These are phyloP conservation scores for Xestoiulus laeticollis DNA, from an alignment of 2,888 invertebrate genomes.

Conservation along the genomic window DNA sequence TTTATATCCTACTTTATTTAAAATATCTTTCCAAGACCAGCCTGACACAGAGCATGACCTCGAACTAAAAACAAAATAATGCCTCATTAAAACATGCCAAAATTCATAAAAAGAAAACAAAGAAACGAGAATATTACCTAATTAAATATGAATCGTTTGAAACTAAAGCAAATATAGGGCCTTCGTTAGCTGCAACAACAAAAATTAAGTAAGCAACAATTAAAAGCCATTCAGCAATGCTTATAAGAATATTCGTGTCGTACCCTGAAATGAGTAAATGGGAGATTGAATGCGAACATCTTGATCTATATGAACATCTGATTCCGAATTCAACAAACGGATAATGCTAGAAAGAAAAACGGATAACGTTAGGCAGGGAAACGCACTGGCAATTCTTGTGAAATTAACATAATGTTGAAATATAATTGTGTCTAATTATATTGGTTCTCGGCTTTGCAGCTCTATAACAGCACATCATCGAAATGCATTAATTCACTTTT, in stretches of 20 bases:
- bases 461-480: too few relatives aligned
- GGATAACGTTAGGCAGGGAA: too few relatives aligned
- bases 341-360: not conserved
- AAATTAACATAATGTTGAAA: too few relatives aligned
- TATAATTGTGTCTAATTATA: not conserved
- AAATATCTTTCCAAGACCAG: constrained; percentile 78
- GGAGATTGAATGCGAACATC: constrained; percentile 11
- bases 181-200: constrained; percentile 64
- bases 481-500: not conserved
- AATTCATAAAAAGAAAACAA: not conserved
- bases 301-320: constrained; percentile 14
- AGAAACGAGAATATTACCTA: constrained; percentile 16
- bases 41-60: constrained; percentile 79
- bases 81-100: not conserved
- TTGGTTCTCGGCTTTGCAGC: too few relatives aligned
- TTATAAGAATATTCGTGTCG: not conserved
- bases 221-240: not conserved
- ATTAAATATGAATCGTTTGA: constrained; percentile 75
- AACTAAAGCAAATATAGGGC: constrained; percentile 75
- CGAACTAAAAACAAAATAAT: constrained; percentile 67
- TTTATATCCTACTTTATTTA: constrained; percentile 65
- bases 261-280: constrained; percentile 35
- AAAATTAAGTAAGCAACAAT: not conserved
- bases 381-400: too few relatives aligned
- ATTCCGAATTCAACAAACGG: constrained; percentile 11